Conservation (phyloP, 1,140 invertebrate genomes). For the Mizuhopecten yessoensis region DNA sequence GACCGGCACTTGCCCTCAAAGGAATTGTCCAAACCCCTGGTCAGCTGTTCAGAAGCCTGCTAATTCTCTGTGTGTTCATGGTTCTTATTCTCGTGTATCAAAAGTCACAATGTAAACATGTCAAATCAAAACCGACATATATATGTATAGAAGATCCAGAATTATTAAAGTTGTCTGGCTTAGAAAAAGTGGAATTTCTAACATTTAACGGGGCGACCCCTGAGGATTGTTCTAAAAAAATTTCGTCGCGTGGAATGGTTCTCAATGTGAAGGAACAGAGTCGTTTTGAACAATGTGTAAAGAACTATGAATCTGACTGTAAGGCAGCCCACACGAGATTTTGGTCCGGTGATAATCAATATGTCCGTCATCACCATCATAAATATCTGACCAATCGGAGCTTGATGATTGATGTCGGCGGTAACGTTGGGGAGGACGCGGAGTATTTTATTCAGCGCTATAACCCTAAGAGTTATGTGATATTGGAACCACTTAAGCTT, state of each 20-base stretch:
- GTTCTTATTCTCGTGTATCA: neutral
- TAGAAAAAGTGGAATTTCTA: neutral
- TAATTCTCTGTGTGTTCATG: neutral
- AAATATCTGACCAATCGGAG: conserved; percentile 56
- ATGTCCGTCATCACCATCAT: conserved; percentile 55
- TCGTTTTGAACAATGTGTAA: conserved; percentile 31
- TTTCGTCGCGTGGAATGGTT: neutral
- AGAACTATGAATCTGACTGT: conserved; percentile 41
- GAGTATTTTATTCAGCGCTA: conserved; percentile 48
- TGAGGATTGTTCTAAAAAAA: neutral
- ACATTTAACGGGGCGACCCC: neutral
- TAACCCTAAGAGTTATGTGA: conserved; percentile 51
- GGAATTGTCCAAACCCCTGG: neutral
- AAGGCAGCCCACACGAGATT: conserved; percentile 48
- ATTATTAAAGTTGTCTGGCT: neutral
- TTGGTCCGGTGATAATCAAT: conserved; percentile 58
- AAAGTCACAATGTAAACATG: neutral
- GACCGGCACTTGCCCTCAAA: neutral
- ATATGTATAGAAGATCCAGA: conserved; percentile 23
- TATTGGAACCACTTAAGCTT: conserved; percentile 58
- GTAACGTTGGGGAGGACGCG: conserved; percentile 60
- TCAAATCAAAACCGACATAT: neutral
- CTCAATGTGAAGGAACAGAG: neutral
- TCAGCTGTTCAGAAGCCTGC: neutral
- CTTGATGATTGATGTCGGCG: conserved; percentile 57